Evolutionary conservation across 2,888 invertebrate species (phyloP), one percentile per base, ranked within the genome.

Genomic region (Charanyca ferruginea): DNA sequence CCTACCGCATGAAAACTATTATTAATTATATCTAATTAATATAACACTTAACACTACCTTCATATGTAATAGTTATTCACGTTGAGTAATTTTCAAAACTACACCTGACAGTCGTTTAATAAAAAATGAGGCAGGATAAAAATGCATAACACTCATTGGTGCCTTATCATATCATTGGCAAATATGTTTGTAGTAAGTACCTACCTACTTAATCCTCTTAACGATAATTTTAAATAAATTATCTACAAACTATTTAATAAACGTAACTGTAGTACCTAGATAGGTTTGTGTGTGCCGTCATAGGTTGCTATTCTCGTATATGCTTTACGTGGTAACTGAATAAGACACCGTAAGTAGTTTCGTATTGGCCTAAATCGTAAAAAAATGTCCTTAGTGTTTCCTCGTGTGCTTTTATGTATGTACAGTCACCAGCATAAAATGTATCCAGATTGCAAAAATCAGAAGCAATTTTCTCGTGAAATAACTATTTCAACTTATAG

Each of bases 351-450:
- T 88, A 80, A 89, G 90, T 89, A 87, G 90, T 90, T 90, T 89
- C 89, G 79, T 78, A 81, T 83, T 79, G 91, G 91, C 91, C 91
- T 91, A 91, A 89, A 83, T 65, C 70, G 66, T 83, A 79, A 66
- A 81, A 71, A 66, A 73, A 55, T 55, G 45, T 66, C 64, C 65
- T 67, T 59, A 45, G 32, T 66, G 32, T 70, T 42, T 77, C 32
- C 25, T 64, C n/a, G 23, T 60, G 23, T 60, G 74, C 52, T 78
- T 67, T 53, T 47, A 66, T 73, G 47, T 77, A 49, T 53, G 55
- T 53, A n/a, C n/a, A n/a, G n/a, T n/a, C n/a, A n/a, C n/a, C n/a
- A n/a, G n/a, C n/a, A n/a, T n/a, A n/a, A n/a, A n/a, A n/a, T n/a
- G n/a, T n/a, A n/a, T n/a, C n/a, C n/a, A n/a, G n/a, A n/a, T n/a